These are phyloP conservation scores for Yponomeuta evonymella DNA, from an alignment of 2,888 invertebrate genomes.

Conservation along the genomic window DNA sequence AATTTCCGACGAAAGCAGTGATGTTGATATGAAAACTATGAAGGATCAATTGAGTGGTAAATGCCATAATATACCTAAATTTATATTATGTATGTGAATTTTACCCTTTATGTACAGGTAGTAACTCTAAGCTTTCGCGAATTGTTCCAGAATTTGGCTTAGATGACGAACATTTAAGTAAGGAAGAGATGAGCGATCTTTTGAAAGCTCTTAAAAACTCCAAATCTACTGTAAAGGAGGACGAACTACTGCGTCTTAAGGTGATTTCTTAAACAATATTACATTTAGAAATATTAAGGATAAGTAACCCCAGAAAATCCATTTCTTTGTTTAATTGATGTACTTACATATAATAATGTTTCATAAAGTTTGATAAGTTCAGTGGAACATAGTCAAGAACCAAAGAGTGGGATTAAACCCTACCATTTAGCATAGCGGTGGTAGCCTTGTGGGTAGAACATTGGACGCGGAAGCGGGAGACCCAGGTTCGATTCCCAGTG, in stretches of 20 bases:
- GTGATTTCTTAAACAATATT: not conserved
- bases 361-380: too few relatives aligned
- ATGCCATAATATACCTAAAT: conserved; percentile 14
- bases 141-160: conserved; percentile 58
- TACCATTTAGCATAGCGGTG: too few relatives aligned
- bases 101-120: not conserved
- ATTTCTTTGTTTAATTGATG: too few relatives aligned
- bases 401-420: too few relatives aligned
- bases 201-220: conserved; percentile 63
- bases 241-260: conserved; percentile 40
- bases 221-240: conserved; percentile 52
- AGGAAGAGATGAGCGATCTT: conserved; percentile 67
- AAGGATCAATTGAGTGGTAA: conserved; percentile 58
- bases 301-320: too few relatives aligned
- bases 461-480: too few relatives aligned
- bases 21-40: conserved; percentile 58
- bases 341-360: too few relatives aligned
- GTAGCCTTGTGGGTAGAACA: too few relatives aligned
- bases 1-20: conserved; percentile 63
- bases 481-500: too few relatives aligned
- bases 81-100: not conserved
- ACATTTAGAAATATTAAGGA: too few relatives aligned
- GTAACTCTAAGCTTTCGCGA: not conserved
- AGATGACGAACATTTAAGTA: conserved; percentile 61
- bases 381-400: too few relatives aligned